Evolutionary conservation across 2,888 invertebrate genomes (phyloP), one percentile per base, ranked within the genome.

Genomic region (Coelinius sp.): DNA sequence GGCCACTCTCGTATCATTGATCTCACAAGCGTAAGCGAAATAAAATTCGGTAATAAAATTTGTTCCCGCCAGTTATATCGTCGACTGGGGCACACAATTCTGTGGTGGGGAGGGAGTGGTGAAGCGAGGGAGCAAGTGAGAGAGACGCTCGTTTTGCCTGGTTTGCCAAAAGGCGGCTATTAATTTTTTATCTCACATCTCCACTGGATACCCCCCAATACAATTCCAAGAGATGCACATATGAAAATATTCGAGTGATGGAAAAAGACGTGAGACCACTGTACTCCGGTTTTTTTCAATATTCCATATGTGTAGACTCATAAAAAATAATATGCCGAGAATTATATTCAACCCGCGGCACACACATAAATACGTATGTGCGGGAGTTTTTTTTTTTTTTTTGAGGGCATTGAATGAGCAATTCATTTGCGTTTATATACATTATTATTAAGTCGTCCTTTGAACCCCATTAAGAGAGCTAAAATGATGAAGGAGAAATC

Each of bases 141-240:
- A 67, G 59, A 52, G 63, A 27, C 66, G 76, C 74, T 73, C 73
- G 76, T 73, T 67, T 62, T 67, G 62, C 62, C 59, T 67, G 38
- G 75, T 75, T 78, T 84, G 86, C 87, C 86, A 87, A 87, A 76
- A 85, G 84, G 86, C 83, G 79, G 80, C 87, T 86, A 86, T 86
- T 87, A 86, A 87, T 86, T 86, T 84, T 84, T 87, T 87, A 87
- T 87, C 86, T 83, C 74, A 64, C 77, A 86, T 86, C 85, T 85
- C 76, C 20, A 78, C 79, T 73, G 73, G 73, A 75, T 75, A 76
- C 65, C 75, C 76, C 65, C 75, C 76, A 59, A 68, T 35, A 59
- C 44, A 62, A 46, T 59, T 63, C 66, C 59, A 25, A 62, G 68
- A 41, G 44, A 67, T 53, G 59, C 71, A 71, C 12, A 38, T 25